Percentiles rank a stretch among this genome's conserved stretches.
Conservation (phyloP, 2,797 vertebrate genomes). For the Karalla daura region DNA sequence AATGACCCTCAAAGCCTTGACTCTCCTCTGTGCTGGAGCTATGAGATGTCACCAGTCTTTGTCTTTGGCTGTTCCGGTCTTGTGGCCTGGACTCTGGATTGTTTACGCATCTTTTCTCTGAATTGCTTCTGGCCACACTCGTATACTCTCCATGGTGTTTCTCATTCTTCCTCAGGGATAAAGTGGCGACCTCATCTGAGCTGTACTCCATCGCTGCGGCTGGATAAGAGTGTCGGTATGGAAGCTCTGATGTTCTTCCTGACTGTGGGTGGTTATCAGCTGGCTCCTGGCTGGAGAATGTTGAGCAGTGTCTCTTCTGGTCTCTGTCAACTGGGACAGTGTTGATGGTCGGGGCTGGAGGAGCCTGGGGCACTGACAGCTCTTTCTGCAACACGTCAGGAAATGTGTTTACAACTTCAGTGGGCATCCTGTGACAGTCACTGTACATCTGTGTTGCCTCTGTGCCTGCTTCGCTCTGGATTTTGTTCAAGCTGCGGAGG, state of each 20-base stretch:
- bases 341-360: slow-evolving; percentile 41
- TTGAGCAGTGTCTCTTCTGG: slow-evolving; percentile 54
- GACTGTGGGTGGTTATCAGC: slow-evolving; percentile 39
- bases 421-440: slow-evolving; percentile 48
- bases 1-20: slow-evolving; percentile 55
- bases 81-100: slow-evolving; percentile 28
- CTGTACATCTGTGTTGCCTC: slow-evolving; percentile 41
- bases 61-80: slow-evolving; percentile 55
- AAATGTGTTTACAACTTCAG: slow-evolving; percentile 53
- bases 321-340: slow-evolving; percentile 32
- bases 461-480: slow-evolving; percentile 56
- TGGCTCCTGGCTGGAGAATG: slow-evolving; percentile 57
- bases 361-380: slow-evolving; percentile 12
- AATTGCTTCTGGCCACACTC: slow-evolving; percentile 31
- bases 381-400: slow-evolving; percentile 49
- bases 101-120: slow-evolving; percentile 45
- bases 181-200: slow-evolving; percentile 56
- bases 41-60: slow-evolving; percentile 58
- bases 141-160: slow-evolving; percentile 45
- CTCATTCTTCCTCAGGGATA: slow-evolving; percentile 49
- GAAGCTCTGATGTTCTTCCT: slow-evolving; percentile 44
- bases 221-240: slow-evolving; percentile 60
- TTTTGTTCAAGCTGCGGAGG: slow-evolving; percentile 80
- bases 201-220: slow-evolving; percentile 59
- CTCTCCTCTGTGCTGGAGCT: slow-evolving; percentile 65